phyloP scores from a whole-genome alignment of 1,140 invertebrate species.

The Bilobella aurantiaca region DNA sequence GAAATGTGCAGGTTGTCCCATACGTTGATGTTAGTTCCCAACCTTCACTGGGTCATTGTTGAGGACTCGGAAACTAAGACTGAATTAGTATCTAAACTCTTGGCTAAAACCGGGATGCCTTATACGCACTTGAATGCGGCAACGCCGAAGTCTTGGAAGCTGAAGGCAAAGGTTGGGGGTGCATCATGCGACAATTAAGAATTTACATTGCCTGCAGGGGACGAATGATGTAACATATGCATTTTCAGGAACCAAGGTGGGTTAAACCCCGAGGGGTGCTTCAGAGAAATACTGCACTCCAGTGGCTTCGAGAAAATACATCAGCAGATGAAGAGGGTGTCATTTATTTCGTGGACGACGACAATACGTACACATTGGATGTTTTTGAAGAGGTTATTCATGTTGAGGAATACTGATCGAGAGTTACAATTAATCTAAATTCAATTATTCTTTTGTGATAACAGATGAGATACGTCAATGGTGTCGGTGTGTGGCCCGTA shows the following conservation, averaged over 20 bases:
- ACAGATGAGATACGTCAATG: constrained; percentile 66
- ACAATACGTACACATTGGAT: constrained; percentile 84
- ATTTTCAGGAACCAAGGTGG: neutral
- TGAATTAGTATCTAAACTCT: neutral
- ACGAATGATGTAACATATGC: too few species aligned
- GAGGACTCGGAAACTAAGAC: neutral
- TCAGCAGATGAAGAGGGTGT: constrained; percentile 50
- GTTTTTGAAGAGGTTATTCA: constrained; percentile 89
- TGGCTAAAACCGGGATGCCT: neutral
- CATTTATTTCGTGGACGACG: constrained; percentile 97
- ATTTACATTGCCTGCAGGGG: neutral
- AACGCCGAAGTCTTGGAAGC: neutral
- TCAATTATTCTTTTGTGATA: constrained; percentile 29
- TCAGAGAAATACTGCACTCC: constrained; percentile 80
- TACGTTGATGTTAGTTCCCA: neutral
- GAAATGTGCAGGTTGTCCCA: too few species aligned
- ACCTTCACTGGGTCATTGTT: neutral
- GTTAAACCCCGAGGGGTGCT: constrained; percentile 56
- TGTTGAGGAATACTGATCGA: too few species aligned
- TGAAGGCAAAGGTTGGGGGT: neutral
- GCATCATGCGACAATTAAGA: neutral
- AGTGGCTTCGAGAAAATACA: constrained; percentile 67
- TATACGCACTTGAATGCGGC: neutral
- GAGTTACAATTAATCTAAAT: constrained; percentile 1
- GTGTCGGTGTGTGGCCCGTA: constrained; percentile 93